Evolutionary conservation across 1,140 invertebrate species (phyloP).

Genomic region (Globodera ellingtonae): DNA sequence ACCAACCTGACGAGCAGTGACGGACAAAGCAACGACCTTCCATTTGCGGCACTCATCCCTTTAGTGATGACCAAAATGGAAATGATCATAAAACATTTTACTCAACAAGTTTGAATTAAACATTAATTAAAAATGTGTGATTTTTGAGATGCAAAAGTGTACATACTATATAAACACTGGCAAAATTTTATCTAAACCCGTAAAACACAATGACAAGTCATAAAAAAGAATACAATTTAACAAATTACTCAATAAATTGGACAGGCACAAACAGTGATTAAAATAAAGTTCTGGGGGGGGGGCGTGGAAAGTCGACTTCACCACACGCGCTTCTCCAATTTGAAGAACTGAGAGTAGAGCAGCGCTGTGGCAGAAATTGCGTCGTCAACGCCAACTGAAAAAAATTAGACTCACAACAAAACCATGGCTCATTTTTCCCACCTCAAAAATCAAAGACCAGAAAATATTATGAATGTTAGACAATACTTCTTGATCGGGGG

Average conservation of each 20-base stretch:
- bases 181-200: not conserved
- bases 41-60: not conserved
- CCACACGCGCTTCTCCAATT: constrained; percentile 45
- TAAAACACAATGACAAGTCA: not conserved
- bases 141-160: not conserved
- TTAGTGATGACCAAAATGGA: not conserved
- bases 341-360: constrained; percentile 66
- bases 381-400: constrained; percentile 67
- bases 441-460: no score
- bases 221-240: not conserved
- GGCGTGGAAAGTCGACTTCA: not conserved
- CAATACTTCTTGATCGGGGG: no score
- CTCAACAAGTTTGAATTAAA: not conserved
- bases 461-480: no score
- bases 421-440: not conserved
- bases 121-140: not conserved
- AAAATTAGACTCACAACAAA: not conserved
- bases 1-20: not conserved
- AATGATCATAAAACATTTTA: not conserved
- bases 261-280: no score
- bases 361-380: constrained; percentile 69
- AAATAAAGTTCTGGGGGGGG: no score
- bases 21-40: not conserved
- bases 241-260: no score
- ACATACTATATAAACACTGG: not conserved